These are phyloP conservation scores for Eospalax fontanierii DNA, from an alignment of 2,797 vertebrate genomes.

Conservation along the genomic window DNA sequence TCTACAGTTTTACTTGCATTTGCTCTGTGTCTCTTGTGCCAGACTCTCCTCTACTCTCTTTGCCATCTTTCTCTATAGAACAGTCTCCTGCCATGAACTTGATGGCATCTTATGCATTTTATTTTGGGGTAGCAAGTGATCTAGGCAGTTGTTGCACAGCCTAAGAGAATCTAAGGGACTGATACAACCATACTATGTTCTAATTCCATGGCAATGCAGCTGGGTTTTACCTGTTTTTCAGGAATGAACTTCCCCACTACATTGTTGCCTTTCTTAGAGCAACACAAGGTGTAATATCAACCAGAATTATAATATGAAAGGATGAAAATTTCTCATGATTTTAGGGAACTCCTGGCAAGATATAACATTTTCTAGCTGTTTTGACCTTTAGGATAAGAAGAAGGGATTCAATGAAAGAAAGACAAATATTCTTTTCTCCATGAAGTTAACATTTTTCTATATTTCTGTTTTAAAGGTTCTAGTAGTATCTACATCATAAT, in stretches of 20 bases:
- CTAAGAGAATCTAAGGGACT: neutral
- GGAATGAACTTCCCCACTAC: neutral
- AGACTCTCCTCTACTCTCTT: neutral
- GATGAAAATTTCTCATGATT: neutral
- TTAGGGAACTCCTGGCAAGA: neutral
- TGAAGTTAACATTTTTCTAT: neutral
- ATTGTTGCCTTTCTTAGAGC: neutral
- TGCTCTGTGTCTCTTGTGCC: neutral
- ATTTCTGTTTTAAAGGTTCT: constrained; percentile 16
- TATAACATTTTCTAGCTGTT: neutral
- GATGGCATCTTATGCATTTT: neutral
- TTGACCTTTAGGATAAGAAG: neutral
- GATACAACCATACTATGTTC: neutral
- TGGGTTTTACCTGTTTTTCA: neutral
- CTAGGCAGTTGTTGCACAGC: neutral
- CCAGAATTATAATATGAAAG: neutral
- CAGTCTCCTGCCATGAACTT: neutral
- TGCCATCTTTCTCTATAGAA: neutral
- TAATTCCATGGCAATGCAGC: neutral
- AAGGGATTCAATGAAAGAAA: neutral
- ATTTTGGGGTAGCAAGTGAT: neutral
- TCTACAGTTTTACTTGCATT: neutral
- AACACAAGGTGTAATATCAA: neutral
- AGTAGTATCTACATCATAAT: neutral
- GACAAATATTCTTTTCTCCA: neutral